Evolutionary conservation across 2,888 invertebrate genomes (phyloP).

Genomic region (Neria commutata): DNA sequence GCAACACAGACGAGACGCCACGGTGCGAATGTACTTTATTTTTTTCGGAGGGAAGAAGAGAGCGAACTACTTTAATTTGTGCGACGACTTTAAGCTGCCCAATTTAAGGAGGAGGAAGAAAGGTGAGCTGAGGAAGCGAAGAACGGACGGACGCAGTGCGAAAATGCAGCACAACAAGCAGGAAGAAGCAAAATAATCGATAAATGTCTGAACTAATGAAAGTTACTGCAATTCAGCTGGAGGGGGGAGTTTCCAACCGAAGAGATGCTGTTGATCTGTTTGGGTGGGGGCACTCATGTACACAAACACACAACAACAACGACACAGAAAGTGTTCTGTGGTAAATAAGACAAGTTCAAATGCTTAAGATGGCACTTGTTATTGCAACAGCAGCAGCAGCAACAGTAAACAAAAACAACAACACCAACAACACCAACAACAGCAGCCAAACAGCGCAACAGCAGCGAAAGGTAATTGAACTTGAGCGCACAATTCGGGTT

Average conservation of each 20-base stretch:
- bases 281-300: background rate
- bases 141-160: background rate
- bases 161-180: background rate
- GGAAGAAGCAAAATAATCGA: slow-evolving; percentile 28
- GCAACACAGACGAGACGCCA: too few species aligned
- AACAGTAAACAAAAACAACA: too few species aligned
- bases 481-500: slow-evolving; percentile 14
- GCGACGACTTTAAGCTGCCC: background rate
- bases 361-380: slow-evolving; percentile 5
- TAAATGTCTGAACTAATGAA: slow-evolving; percentile 32
- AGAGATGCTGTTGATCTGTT: background rate
- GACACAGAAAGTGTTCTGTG: slow-evolving; percentile 2
- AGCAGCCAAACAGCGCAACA: too few species aligned
- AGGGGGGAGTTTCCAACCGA: background rate
- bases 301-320: background rate
- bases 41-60: too few species aligned
- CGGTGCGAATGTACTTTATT: too few species aligned
- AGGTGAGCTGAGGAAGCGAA: background rate
- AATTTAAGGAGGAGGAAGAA: too few species aligned
- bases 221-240: slow-evolving; percentile 17
- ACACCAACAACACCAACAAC: too few species aligned
- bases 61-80: background rate
- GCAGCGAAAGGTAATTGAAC: slow-evolving; percentile 14
- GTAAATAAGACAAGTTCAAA: slow-evolving; percentile 12
- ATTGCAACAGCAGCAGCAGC: too few species aligned